These are phyloP conservation scores for Montipora efflorescens DNA, from an alignment of 64 coral and sea anemone genomes.

Conservation along the genomic window DNA sequence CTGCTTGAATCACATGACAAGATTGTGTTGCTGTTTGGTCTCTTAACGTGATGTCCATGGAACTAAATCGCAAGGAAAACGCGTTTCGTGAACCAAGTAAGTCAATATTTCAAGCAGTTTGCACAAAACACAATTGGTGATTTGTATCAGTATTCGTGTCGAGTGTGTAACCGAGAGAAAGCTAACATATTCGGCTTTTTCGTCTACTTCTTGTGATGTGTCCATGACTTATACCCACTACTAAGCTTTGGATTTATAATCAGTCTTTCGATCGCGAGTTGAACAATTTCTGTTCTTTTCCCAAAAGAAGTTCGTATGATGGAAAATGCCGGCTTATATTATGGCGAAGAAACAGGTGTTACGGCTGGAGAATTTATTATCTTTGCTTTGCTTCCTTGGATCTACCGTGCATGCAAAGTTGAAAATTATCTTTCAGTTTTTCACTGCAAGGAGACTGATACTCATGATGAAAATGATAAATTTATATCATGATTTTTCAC, in stretches of 20 bases:
- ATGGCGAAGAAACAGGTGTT: background rate
- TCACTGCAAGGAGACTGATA: too few relatives aligned
- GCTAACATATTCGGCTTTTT: background rate
- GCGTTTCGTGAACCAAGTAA: slow-evolving; percentile 17
- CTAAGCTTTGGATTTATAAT: too few relatives aligned
- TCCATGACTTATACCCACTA: too few relatives aligned
- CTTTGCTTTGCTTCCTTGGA: too few relatives aligned
- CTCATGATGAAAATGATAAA: too few relatives aligned
- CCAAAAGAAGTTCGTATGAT: too few relatives aligned
- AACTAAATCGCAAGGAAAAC: slow-evolving; percentile 38
- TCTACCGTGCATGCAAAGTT: too few relatives aligned
- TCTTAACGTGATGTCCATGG: background rate
- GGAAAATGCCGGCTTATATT: too few relatives aligned
- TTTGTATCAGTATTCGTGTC: background rate
- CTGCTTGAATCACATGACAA: background rate
- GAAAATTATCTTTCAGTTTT: too few relatives aligned
- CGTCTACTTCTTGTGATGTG: background rate
- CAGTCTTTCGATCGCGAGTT: too few relatives aligned
- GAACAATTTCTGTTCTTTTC: background rate
- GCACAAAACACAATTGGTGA: background rate
- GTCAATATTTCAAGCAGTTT: background rate
- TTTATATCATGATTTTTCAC: too few relatives aligned
- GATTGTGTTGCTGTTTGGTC: background rate
- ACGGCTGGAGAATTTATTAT: background rate
- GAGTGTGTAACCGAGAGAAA: background rate